phyloP scores from a whole-genome alignment of 1,140 invertebrate genomes.

The Trichogramma pretiosum region DNA sequence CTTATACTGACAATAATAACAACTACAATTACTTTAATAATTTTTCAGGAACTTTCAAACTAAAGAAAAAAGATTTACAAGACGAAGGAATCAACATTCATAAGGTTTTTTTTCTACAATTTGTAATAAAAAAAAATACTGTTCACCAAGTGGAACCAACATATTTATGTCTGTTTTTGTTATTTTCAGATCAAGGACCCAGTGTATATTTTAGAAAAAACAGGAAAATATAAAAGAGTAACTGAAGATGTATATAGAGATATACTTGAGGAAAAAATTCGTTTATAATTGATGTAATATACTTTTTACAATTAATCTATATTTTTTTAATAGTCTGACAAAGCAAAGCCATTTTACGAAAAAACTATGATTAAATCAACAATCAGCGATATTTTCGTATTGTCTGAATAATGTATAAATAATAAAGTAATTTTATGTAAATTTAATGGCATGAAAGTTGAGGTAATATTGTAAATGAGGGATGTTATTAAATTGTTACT shows the following conservation, averaged over 20 bases:
- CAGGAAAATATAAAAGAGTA: slow-evolving; percentile 56
- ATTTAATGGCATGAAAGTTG: slow-evolving; percentile 23
- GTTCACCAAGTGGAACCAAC: too few species aligned
- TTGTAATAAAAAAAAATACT: too few species aligned
- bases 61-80: slow-evolving; percentile 78
- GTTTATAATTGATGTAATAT: too few species aligned
- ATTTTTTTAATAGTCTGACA: too few species aligned
- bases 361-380: too few species aligned
- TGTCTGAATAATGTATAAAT: too few species aligned
- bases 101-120: slow-evolving; percentile 21
- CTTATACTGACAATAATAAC: neutral
- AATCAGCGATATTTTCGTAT: too few species aligned
- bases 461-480: neutral
- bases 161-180: too few species aligned
- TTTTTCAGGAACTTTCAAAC: slow-evolving; percentile 72
- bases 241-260: slow-evolving; percentile 58
- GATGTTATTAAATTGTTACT: neutral
- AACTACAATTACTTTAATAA: too few species aligned
- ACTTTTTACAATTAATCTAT: too few species aligned
- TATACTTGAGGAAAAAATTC: slow-evolving; percentile 51
- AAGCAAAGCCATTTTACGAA: too few species aligned
- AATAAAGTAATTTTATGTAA: too few species aligned
- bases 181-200: slow-evolving; percentile 52
- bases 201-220: slow-evolving; percentile 65
- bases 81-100: slow-evolving; percentile 65